These are phyloP conservation scores for Enhydra lutris DNA, from an alignment of 2,113 vertebrate species.

Conservation along the genomic window DNA sequence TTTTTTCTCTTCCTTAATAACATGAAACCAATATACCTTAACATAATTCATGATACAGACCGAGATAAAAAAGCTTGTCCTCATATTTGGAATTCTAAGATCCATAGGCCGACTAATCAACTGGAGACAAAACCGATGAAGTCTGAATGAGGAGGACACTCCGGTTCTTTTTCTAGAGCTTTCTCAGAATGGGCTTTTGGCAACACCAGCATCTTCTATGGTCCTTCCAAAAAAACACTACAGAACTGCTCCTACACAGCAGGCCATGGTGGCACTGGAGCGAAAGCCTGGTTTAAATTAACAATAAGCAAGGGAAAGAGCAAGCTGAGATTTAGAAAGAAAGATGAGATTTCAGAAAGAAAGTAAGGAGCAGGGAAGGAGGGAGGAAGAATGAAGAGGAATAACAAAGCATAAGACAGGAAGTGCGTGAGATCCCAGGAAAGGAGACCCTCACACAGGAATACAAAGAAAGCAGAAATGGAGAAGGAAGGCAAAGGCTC, in stretches of 20 bases:
- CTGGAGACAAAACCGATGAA: neutral
- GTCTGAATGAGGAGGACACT: fast-evolving
- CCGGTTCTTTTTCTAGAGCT: neutral
- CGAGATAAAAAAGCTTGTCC: neutral
- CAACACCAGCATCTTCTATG: neutral
- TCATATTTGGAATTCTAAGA: neutral
- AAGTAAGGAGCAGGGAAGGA: neutral
- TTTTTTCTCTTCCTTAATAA: neutral
- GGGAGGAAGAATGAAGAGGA: neutral
- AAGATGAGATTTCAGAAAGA: neutral
- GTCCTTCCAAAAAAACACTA: neutral
- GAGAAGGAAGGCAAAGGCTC: neutral
- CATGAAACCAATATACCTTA: neutral
- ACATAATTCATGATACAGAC: neutral
- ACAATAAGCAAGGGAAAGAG: neutral
- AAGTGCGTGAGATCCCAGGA: neutral
- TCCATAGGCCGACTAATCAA: neutral
- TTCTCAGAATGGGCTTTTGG: neutral
- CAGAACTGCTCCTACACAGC: neutral
- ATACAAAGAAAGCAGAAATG: neutral
- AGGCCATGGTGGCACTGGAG: neutral
- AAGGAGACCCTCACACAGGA: neutral
- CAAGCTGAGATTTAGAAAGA: neutral
- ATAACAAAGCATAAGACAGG: neutral
- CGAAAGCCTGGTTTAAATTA: neutral